Base-by-base conservation (phyloP, 2,888 invertebrate genomes). In the Campoplex nolae region DNA sequence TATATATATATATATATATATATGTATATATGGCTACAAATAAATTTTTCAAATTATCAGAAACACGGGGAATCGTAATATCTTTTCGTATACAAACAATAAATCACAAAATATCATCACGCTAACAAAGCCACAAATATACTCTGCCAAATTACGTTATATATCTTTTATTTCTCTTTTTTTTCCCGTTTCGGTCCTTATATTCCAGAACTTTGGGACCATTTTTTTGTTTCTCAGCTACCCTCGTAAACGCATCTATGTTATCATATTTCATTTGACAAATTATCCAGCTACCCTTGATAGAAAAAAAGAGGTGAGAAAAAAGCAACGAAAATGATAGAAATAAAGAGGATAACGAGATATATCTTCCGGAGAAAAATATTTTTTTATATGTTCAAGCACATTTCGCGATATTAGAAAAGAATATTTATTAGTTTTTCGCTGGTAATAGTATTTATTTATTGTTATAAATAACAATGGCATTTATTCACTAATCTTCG, bases 71-170 rank as follows among this genome's bases (percentile, higher is more conserved):
- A 28, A 58, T 13, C 28, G 11, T 28, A 1, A 32, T 28, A 28
- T 58, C 58, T 58, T 58, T n/a, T 23, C 9, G 23, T 23, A 8
- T 23, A 8, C 23, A 23, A 23, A 56, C 56, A 28, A 56, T 68
- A 42, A 70, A 70, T 45, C 23, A 62, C 32, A 45, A 70, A 23
- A 70, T 45, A 70, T 45, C 45, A 68, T 45, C 28, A 32, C 58
- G 58, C 58, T 42, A 45, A 45, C 45, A 28, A 45, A 16, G 70
- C 70, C 45, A 28, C 70, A 70, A 70, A 45, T 70, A 16, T 13
- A 28, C 45, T 70, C n/a, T 6, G 6, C 13, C 16, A 28, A 45
- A 48, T 45, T 28, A 45, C 45, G 45, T 70, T 45, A 1, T 23
- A 2, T 23, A 2, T n/a, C 7, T 13, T 70, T 13, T 42, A 23